These are phyloP conservation scores for Chelonia mydas DNA, from an alignment of 2,797 vertebrate genomes.

Conservation along the genomic window DNA sequence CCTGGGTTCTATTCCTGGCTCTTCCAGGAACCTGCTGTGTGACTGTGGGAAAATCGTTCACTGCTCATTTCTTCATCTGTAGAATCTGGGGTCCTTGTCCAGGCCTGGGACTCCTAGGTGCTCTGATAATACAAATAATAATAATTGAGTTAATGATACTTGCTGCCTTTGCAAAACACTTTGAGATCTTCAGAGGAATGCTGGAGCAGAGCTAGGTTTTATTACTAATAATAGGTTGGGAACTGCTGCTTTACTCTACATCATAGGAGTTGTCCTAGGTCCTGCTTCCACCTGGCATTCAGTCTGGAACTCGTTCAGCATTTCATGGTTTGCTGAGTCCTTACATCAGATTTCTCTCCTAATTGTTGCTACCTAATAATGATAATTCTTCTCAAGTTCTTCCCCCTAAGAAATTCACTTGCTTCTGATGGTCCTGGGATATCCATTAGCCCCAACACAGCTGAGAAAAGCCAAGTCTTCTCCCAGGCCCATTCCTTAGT, in stretches of 20 bases:
- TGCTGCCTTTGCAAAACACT: not conserved
- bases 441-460: not conserved
- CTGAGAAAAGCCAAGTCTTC: not conserved
- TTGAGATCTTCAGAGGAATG: not conserved
- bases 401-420: not conserved
- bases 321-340: not conserved
- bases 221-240: not conserved
- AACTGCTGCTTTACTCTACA: not conserved
- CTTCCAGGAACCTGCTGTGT: not conserved
- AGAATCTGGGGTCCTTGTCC: not conserved
- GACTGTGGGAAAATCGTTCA: not conserved
- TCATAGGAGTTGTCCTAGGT: not conserved
- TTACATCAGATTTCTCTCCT: not conserved
- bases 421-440: not conserved
- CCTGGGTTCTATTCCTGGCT: not conserved
- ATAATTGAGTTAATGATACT: fast-evolving
- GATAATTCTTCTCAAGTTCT: not conserved
- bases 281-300: not conserved
- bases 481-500: not conserved
- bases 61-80: not conserved
- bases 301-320: not conserved
- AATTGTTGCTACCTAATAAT: not conserved
- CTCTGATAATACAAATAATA: not conserved
- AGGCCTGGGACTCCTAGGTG: too few species aligned
- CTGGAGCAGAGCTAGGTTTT: not conserved